These are phyloP conservation scores for Drosophila orosa DNA, from an alignment of 1,140 invertebrate species.

Conservation along the genomic window DNA sequence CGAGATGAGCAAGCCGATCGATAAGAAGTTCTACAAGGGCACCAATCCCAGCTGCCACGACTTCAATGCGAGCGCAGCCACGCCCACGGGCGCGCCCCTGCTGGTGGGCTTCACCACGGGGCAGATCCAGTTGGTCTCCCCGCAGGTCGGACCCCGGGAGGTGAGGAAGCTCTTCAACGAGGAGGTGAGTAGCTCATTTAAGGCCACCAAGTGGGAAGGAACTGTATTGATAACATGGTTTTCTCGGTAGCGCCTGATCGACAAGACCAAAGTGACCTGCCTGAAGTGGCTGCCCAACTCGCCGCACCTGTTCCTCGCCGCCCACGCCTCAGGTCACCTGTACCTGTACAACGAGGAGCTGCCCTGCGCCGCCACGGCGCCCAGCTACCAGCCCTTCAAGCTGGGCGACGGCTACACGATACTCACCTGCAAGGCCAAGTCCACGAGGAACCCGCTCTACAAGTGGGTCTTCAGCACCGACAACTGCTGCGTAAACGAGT, in stretches of 20 bases:
- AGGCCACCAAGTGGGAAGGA: neutral
- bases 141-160: constrained; percentile 98
- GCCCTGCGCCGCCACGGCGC: constrained; percentile 92
- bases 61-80: constrained; percentile 95
- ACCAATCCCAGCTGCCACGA: constrained; percentile 99
- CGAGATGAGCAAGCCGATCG: constrained; percentile 97
- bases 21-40: constrained; percentile 99
- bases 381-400: constrained; percentile 97
- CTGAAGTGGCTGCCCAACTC: constrained; percentile 98
- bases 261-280: constrained; percentile 99
- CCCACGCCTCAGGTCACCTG: constrained; percentile 97
- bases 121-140: constrained; percentile 98
- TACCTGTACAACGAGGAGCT: constrained; percentile 99
- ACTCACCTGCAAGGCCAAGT: constrained; percentile 98
- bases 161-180: constrained; percentile 98
- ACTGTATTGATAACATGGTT: constrained; percentile 5
- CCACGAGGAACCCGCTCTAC: constrained; percentile 97
- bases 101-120: constrained; percentile 99
- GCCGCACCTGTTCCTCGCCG: constrained; percentile 95
- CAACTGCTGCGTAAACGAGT: constrained; percentile 94
- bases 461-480: constrained; percentile 94
- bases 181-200: constrained; percentile 89
- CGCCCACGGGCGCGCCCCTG: constrained; percentile 92
- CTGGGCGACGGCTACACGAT: constrained; percentile 97
- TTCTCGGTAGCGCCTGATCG: constrained; percentile 92